Evolutionary conservation across 2,113 vertebrate genomes (phyloP).

Genomic region (Chaetodon trifascialis): DNA sequence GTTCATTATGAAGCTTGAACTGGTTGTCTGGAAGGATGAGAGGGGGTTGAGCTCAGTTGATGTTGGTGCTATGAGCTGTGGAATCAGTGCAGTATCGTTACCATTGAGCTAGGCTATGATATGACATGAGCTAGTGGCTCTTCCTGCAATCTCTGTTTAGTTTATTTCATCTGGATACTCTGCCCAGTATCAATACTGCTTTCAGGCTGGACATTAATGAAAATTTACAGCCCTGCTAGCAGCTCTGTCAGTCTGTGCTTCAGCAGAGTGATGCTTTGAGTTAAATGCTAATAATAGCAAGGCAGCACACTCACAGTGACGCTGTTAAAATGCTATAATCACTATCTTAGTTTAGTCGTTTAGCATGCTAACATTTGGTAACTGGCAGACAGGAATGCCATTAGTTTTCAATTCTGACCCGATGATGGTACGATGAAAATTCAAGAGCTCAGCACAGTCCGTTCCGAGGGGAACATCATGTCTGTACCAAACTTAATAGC

Average conservation of each 20-base stretch:
- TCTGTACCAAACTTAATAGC: too few species aligned
- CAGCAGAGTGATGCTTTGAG: background rate
- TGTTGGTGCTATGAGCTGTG: background rate
- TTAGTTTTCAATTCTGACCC: too few species aligned
- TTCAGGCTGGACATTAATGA: background rate
- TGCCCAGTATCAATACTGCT: background rate
- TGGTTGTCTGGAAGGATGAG: conserved; percentile 22
- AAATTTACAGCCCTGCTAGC: too few species aligned
- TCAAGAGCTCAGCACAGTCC: too few species aligned
- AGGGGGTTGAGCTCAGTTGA: conserved; percentile 21
- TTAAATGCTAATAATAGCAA: background rate
- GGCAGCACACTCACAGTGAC: background rate
- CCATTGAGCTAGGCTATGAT: background rate
- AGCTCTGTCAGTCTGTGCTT: background rate
- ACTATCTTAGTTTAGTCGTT: background rate
- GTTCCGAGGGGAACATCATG: too few species aligned
- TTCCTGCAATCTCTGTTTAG: background rate
- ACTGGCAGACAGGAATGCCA: too few species aligned
- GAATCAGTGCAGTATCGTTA: background rate
- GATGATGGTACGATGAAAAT: too few species aligned
- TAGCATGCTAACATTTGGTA: background rate
- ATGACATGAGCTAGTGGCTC: background rate
- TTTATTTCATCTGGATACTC: background rate
- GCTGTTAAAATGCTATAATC: background rate
- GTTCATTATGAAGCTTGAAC: conserved; percentile 58